These are phyloP conservation scores for Apis laboriosa DNA, from an alignment of 1,140 invertebrate genomes.

Conservation along the genomic window DNA sequence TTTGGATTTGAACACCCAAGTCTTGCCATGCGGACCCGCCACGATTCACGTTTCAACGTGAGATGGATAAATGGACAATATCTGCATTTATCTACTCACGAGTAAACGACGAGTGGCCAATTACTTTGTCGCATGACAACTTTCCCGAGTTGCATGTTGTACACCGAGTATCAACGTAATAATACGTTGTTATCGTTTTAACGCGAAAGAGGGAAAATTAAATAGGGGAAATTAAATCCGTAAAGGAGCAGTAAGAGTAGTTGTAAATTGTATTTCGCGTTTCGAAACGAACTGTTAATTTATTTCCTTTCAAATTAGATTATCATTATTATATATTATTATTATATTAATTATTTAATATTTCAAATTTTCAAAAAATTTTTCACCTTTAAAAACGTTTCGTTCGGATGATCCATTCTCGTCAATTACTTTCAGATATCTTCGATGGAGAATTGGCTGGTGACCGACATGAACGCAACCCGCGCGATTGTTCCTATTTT, in stretches of 20 bases:
- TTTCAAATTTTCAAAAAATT: not conserved
- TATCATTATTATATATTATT: too few relatives aligned
- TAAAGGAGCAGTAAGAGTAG: too few relatives aligned
- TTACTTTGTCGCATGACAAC: slow-evolving; percentile 20
- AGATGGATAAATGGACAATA: not conserved
- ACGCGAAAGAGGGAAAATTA: slow-evolving; percentile 1
- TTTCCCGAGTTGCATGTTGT: not conserved
- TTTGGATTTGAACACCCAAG: not conserved
- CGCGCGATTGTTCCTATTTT: slow-evolving; percentile 79
- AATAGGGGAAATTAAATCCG: not conserved
- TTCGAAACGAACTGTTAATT: too few relatives aligned
- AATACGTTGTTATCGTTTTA: not conserved
- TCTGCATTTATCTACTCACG: slow-evolving; percentile 6
- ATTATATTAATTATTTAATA: not conserved
- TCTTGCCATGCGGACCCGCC: too few relatives aligned
- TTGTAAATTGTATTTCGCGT: not conserved
- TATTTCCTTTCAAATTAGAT: too few relatives aligned
- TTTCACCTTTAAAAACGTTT: not conserved
- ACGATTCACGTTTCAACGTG: not conserved
- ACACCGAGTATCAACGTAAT: not conserved
- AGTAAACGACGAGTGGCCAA: not conserved
- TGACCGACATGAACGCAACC: slow-evolving; percentile 83
- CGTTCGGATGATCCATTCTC: not conserved
- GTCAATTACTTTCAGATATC: slow-evolving; percentile 79
- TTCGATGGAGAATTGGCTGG: slow-evolving; percentile 84